Conservation (phyloP, 2,113 vertebrate genomes). For the Takifugu bimaculatus region DNA sequence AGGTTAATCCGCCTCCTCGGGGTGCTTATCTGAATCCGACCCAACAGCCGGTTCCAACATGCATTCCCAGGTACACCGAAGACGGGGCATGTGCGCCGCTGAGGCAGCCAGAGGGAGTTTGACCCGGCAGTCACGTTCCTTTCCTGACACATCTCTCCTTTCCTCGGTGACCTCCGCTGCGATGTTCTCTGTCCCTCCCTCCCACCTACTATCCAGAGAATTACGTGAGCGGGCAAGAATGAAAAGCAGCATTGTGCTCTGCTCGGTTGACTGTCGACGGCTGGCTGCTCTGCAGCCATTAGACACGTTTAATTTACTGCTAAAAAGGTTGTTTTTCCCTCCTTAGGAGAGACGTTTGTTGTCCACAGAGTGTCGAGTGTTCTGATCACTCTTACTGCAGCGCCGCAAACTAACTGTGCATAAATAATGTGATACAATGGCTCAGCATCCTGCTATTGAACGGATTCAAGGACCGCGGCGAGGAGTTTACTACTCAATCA, state of each 20-base stretch:
- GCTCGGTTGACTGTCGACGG: constrained; percentile 42
- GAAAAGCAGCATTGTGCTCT: constrained; percentile 67
- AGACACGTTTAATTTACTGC: too few species aligned
- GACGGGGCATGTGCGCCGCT: constrained; percentile 29
- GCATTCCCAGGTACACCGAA: constrained; percentile 7
- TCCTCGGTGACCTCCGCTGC: constrained; percentile 37
- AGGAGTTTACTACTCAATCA: too few species aligned
- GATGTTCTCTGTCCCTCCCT: constrained; percentile 49
- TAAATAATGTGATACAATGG: too few species aligned
- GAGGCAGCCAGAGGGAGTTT: constrained; percentile 33
- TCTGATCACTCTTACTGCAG: too few species aligned
- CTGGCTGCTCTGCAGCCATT: not conserved
- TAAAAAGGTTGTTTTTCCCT: too few species aligned
- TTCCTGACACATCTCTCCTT: constrained; percentile 41
- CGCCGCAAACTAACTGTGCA: too few species aligned
- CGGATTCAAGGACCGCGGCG: too few species aligned
- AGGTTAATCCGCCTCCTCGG: constrained; percentile 21
- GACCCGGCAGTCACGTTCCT: constrained; percentile 40
- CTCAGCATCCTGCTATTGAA: too few species aligned
- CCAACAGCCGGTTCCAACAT: constrained; percentile 11
- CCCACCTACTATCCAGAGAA: constrained; percentile 47
- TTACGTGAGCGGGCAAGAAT: constrained; percentile 55
- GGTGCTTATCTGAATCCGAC: constrained; percentile 31
- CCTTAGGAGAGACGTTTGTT: too few species aligned
- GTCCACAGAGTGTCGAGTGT: too few species aligned